Percentiles rank a stretch among this genome's conserved stretches.
These are phyloP conservation scores for Acleris literana DNA, from an alignment of 2,888 invertebrate species.

Conservation along the genomic window DNA sequence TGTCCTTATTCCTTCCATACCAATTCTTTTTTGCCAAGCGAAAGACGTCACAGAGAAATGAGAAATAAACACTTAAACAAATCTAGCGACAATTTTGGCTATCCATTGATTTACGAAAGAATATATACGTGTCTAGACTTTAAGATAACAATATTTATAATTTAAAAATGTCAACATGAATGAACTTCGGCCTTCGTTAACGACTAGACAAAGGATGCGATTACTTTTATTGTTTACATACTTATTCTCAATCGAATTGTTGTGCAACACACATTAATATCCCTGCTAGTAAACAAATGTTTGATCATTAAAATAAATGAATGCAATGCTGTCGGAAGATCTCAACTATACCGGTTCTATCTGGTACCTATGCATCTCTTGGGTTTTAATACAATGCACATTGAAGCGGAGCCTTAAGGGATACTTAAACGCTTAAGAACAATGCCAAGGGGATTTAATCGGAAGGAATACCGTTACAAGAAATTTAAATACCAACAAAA, in stretches of 20 bases:
- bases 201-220: constrained; percentile 13
- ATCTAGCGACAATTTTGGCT: no score
- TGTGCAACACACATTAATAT: constrained; percentile 26
- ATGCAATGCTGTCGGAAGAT: constrained; percentile 16
- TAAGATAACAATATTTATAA: no score
- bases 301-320: constrained; percentile 16
- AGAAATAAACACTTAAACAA: no score
- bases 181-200: constrained; percentile 8
- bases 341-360: constrained; percentile 14
- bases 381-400: constrained; percentile 28
- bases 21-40: no score
- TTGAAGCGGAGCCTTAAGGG: constrained; percentile 21
- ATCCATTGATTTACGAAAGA: no score
- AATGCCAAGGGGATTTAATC: constrained; percentile 30
- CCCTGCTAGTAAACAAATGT: constrained; percentile 4
- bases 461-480: constrained; percentile 17
- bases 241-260: constrained; percentile 6
- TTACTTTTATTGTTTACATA: constrained; percentile 21
- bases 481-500: constrained; percentile 10
- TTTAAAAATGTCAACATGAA: constrained; percentile 5
- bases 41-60: no score
- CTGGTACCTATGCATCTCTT: constrained; percentile 16
- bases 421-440: constrained; percentile 27
- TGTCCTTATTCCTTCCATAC: no score
- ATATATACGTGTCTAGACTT: no score